Evolutionary conservation across 2,888 invertebrate species (phyloP), one percentile per base, ranked within the genome.

Genomic region (Scotopteryx bipunctaria): DNA sequence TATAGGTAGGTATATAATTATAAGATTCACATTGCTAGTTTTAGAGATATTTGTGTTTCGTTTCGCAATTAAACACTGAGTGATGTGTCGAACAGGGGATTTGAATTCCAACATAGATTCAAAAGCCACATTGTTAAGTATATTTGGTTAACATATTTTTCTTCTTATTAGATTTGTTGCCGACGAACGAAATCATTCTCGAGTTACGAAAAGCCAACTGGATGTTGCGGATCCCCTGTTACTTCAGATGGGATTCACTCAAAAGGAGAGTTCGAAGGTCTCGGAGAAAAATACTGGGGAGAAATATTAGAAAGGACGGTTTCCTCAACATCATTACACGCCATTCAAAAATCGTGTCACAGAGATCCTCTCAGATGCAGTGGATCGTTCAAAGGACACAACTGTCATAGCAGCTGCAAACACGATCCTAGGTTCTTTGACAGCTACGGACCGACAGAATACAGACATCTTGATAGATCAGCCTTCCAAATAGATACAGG

Each of bases 231-330:
- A 6, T 91, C 91, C 2, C 76, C 91, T 0, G 78, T 81, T 3
- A 86, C 87, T 5, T 91, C 91, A n/a, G 91, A 91, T 56, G 86
- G 87, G 1, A 71, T 90, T 15, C 86, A 87, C 53, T 86, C 88
- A 11, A 91, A 91, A 58, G 92, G 92, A 41, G 94, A 93, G 69
- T 92, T 93, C 59, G 94, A 94, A 69, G 93, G 94, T 0, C 85
- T 94, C 0, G 93, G 93, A 11, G 94, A 94, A 77, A 94, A 94
- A 75, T 94, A 94, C 71, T 94, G 94, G 94, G 94, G 94, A 15
- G 95, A 95, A 86, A 95, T 95, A 67, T 84, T 95, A 61, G 95
- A 95, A 76, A 90, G 95, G 4, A 95, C 95, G 0, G 93, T 95
- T 5, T 95, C 95, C 33, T 94, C 95, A 0, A 93, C 92, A 49